phyloP scores from a whole-genome alignment of 2,888 invertebrate species.

The Aradus depressus region DNA sequence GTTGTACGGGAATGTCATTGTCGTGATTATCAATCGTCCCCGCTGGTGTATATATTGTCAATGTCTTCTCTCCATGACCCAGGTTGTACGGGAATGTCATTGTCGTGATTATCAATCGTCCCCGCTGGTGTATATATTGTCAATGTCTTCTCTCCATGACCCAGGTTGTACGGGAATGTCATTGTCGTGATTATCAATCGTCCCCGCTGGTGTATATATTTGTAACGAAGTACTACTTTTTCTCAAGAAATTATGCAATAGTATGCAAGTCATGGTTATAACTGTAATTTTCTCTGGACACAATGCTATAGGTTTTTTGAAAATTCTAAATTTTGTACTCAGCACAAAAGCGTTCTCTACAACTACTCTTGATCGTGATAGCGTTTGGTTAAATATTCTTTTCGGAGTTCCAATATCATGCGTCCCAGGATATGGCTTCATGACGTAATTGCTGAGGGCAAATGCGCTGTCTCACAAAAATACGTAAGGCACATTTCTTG shows the following conservation, averaged over 20 bases:
- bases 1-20: no score
- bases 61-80: no score
- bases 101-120: no score
- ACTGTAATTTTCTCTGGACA: conserved; percentile 12
- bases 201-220: conserved; percentile 19
- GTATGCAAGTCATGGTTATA: conserved; percentile 22
- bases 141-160: no score
- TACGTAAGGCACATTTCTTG: conserved; percentile 24
- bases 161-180: no score
- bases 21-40: no score
- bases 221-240: conserved; percentile 19
- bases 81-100: no score
- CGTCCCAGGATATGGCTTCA: conserved; percentile 29
- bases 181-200: no score
- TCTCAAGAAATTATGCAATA: conserved; percentile 23
- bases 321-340: conserved; percentile 20
- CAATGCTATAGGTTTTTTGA: conserved; percentile 22
- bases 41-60: no score
- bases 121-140: no score
- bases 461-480: conserved; percentile 24
- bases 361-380: conserved; percentile 24
- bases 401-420: conserved; percentile 21
- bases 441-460: conserved; percentile 18
- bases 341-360: conserved; percentile 30
- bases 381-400: conserved; percentile 26